Conservation (phyloP, 2,888 invertebrate genomes). For the Eilema caniola region DNA sequence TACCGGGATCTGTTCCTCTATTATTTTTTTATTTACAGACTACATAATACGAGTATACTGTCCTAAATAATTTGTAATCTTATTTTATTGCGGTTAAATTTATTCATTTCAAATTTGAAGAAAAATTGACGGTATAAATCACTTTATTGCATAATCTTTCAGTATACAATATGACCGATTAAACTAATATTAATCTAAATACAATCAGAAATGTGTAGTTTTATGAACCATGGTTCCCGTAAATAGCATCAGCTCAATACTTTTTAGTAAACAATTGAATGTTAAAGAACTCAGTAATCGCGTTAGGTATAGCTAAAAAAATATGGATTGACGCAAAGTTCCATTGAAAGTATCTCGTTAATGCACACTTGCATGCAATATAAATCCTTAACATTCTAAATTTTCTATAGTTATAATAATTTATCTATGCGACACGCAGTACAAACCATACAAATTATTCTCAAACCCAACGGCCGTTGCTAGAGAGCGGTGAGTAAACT, state of each 20-base stretch:
- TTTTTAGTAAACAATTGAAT: neutral
- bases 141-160: neutral
- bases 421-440: conserved; percentile 1
- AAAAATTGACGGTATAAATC: too few relatives aligned
- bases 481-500: neutral
- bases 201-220: too few relatives aligned
- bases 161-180: too few relatives aligned
- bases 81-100: neutral
- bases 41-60: too few relatives aligned
- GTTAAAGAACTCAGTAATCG: neutral
- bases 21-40: conserved; percentile 25
- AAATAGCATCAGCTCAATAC: neutral
- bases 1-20: conserved; percentile 56
- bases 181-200: too few relatives aligned
- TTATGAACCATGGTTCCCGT: too few relatives aligned
- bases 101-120: neutral
- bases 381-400: conserved; percentile 3
- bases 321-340: neutral
- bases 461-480: conserved; percentile 5
- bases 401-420: conserved; percentile 3
- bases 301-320: neutral
- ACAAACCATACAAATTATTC: conserved; percentile 3
- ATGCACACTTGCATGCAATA: conserved; percentile 2
- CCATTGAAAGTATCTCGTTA: neutral
- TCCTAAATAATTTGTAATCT: too few relatives aligned